Evolutionary conservation across 2,113 vertebrate genomes (phyloP), one percentile per base, ranked within the genome.

Genomic region (Tragelaphus strepsiceros): DNA sequence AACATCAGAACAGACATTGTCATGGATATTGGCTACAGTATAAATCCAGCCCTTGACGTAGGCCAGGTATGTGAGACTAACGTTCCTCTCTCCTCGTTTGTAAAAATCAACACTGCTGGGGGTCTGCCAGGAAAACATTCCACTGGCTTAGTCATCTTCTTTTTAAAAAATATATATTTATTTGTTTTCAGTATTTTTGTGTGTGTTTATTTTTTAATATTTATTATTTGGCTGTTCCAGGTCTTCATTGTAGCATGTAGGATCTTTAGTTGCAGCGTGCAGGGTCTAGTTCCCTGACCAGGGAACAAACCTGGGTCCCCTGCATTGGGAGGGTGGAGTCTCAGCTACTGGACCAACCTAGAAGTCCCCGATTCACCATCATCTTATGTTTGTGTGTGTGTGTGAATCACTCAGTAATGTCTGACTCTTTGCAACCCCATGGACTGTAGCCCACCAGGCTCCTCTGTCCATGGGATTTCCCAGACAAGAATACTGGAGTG

Each of bases 41-140:
- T 99, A 97, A 99, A 99, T 94, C 99, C 99, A 17, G 99, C 99
- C 35, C 98, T 99, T 93, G 99, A 99, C 98, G 99, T 99, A 62
- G 99, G 99, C 56, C 99, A 99, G 99, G 99, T 99, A 98, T 4
- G 98, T 98, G 43, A 22, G 49, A 90, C 90, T 46, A 51, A 74
- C 61, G 82, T 90, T 16, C 24, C 32, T 94, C 7, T 4, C 88
- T 39, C 81, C 59, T 88, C 92, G 0, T 95, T 91, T 95, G 54
- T 97, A 0, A 89, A 92, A 67, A 2, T 17, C 82, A 64, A 1
- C 61, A 39, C 53, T 59, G 26, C 21, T 21, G 0, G 24, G 28
- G 17, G 3, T 81, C 81, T 93, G 1, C 11, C 16, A 53, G 62
- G 35, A 49, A 56, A 83, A 84, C 53, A 17, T 22, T 35, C 19